Evolutionary conservation across 2,113 vertebrate genomes (phyloP), one percentile per base, ranked within the genome.

Genomic region (Corythornis cristatus): DNA sequence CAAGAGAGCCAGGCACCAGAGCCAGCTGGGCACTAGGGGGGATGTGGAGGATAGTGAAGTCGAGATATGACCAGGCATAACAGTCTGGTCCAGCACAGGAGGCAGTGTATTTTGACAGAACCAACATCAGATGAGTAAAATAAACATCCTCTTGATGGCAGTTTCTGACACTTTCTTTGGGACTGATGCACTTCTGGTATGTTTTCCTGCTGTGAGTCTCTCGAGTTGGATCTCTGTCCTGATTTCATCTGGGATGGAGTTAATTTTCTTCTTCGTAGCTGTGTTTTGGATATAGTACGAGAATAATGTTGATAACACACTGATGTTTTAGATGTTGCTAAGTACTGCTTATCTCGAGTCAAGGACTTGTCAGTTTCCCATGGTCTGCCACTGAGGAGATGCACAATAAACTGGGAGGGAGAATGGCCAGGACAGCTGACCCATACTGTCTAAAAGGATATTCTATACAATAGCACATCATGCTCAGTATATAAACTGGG

Each of bases 31-130:
- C 25, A 11, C 57, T 51, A 35, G 8, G 15, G 26, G 56, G 50
- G 35, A 42, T 4, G 2, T 1, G 11, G 28, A 83, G n/a, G 33
- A 75, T 58, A 64, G 7, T 1, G 3, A 42, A 68, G 14, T 26
- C 2, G 0, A 0, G 42, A 28, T 78, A 17, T 6, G 19, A 77
- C 16, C n/a, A 61, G 50, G 22, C 6, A 2, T 25, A 61, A 65
- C 29, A 37, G 15, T 51, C 8, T 73, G n/a, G 18, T 53, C 54
- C 26, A 61, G 46, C 14, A 12, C 4, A 3, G 66, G 51, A 67
- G 12, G 12, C 43, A 20, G 19, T 29, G 64, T 56, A 7, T 83
- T 88, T 71, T 77, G 23, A 25, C 57, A 17, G 46, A 81, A 74
- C 28, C 31, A 54, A 10, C 18, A 37, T 66, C 16, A 43, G 20